These are phyloP conservation scores for Phenganax marumi DNA, from an alignment of 92 coral and sea anemone genomes.

Conservation along the genomic window DNA sequence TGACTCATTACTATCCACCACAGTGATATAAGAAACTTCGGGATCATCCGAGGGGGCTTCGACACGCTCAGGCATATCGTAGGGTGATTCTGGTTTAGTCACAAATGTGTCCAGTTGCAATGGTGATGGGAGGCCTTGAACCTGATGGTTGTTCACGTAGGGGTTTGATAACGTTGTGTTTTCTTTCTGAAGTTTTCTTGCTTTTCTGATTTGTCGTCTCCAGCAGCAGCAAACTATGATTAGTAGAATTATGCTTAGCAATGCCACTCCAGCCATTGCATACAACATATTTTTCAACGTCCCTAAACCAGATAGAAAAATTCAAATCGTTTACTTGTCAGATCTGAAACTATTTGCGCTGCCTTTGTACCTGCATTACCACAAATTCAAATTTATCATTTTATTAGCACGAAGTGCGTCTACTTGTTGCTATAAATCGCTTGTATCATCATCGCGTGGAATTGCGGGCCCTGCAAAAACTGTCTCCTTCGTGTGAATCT, in stretches of 20 bases:
- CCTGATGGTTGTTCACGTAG: background rate
- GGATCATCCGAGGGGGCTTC: background rate
- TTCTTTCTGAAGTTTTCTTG: background rate
- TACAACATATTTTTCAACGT: background rate
- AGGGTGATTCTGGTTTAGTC: conserved; percentile 18
- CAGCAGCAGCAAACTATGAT: conserved; percentile 19
- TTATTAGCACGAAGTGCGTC: no score
- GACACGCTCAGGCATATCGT: conserved; percentile 16
- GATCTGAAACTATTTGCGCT: no score
- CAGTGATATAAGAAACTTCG: conserved; percentile 20
- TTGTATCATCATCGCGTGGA: no score
- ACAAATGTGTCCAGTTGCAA: conserved; percentile 13
- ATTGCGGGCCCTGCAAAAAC: no score
- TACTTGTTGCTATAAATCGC: no score
- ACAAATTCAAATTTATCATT: no score
- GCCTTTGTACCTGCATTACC: no score
- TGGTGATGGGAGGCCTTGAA: background rate
- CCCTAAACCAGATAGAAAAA: background rate
- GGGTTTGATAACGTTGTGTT: conserved; percentile 13
- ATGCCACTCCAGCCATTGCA: conserved; percentile 8
- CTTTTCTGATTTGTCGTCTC: background rate
- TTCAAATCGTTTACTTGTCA: background rate
- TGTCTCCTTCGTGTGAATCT: no score
- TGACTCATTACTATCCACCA: conserved; percentile 15
- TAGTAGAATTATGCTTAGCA: background rate